Base-by-base conservation (phyloP, 2,888 invertebrate genomes). In the Linnaemya vulpina region DNA sequence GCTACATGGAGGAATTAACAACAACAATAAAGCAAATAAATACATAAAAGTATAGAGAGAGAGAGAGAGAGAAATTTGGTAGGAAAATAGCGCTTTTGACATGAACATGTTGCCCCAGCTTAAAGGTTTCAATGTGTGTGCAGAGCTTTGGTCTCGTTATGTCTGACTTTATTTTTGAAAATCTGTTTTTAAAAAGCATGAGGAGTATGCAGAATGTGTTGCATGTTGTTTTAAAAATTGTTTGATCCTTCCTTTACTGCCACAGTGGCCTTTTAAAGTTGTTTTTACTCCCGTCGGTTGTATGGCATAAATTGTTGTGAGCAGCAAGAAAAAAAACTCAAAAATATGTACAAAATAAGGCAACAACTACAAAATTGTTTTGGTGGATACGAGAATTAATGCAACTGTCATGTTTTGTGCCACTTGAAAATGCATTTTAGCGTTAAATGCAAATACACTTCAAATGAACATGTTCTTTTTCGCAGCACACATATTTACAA, bases 391-490 rank as follows among this genome's bases (percentile, higher is more conserved):
- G 83, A 86, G 86, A 87, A 87, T 87, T 87, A 87, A 87, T 87
- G 87, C 87, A 87, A 87, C 84, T 86, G 86, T 87, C 87, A 87
- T 86, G 87, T 86, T 86, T 79, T 74, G 70, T 83, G 77, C 79
- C 85, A 87, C 87, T 87, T 85, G 71, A 78, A 85, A 86, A 87
- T 88, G 88, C 89, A 89, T 89, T 90, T 89, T 90, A 89, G 88
- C 90, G 88, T 89, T 89, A 88, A 90, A 90, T 89, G 90, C 91
- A 91, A 91, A 90, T 90, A 91, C 90, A 90, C 91, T 91, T 90
- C 78, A 85, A 85, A 82, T 85, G 85, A 67, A 79, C 85, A 85
- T 85, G 78, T 82, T 62, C 82, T 15, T 58, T 51, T 60, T 71
- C 20, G 3, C 10, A 62, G 73, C 70, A 80, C 13, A 49, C 46